A percentile compares a stretch with the other conserved stretches of the same genome.
phyloP scores from a whole-genome alignment of 2,797 vertebrate genomes.

The Poecilia velifera region DNA sequence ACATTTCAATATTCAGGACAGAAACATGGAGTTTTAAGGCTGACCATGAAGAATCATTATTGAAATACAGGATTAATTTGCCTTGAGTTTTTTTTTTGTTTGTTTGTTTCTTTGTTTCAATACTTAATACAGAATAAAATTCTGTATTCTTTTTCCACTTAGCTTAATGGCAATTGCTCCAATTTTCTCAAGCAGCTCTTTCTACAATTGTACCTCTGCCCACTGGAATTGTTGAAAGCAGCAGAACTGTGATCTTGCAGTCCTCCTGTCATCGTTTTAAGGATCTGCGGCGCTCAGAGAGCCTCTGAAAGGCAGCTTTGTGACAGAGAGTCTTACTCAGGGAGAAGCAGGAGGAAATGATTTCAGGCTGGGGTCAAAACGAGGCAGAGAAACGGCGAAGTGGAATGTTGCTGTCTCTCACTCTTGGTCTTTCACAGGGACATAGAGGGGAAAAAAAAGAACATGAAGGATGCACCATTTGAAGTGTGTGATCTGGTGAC shows the following conservation, averaged over 20 bases:
- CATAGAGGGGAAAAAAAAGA: not conserved
- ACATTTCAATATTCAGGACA: not conserved
- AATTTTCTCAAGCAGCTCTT: not conserved
- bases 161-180: not conserved
- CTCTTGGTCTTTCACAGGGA: not conserved
- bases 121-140: not conserved
- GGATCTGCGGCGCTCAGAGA: constrained; percentile 2
- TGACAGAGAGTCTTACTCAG: constrained; percentile 1
- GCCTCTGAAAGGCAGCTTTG: constrained; percentile 20
- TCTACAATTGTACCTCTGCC: not conserved
- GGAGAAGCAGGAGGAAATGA: constrained; percentile 7
- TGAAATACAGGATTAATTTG: not conserved
- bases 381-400: not conserved
- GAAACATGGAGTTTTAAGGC: not conserved
- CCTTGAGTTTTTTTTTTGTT: not conserved
- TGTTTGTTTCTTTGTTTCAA: not conserved
- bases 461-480: not conserved
- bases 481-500: not conserved
- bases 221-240: not conserved
- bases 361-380: not conserved
- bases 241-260: not conserved
- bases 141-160: not conserved
- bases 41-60: not conserved
- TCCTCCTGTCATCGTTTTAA: constrained; percentile 12
- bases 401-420: not conserved